These are phyloP conservation scores for Andrena hattorfiana DNA, from an alignment of 2,888 invertebrate genomes.

Conservation along the genomic window DNA sequence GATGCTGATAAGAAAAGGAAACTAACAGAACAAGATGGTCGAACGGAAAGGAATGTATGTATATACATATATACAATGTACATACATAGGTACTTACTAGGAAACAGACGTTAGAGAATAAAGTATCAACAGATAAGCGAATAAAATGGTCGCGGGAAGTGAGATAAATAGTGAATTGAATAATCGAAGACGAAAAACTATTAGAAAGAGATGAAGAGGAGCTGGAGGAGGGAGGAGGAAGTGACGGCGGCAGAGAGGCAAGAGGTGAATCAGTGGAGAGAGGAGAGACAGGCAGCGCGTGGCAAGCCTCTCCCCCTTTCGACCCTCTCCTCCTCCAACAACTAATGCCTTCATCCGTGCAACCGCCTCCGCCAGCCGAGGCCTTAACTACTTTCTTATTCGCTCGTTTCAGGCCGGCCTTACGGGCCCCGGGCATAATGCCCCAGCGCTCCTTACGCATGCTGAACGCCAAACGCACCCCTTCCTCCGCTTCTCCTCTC, in stretches of 20 bases:
- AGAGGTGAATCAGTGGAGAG: slow-evolving; percentile 56
- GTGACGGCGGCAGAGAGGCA: slow-evolving; percentile 36
- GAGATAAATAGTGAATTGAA: slow-evolving; percentile 21
- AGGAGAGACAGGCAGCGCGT: slow-evolving; percentile 81
- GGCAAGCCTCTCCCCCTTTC: slow-evolving; percentile 74
- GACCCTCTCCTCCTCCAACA: slow-evolving; percentile 48
- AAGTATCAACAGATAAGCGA: not conserved
- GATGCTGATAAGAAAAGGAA: too few species aligned
- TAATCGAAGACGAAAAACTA: slow-evolving; percentile 33
- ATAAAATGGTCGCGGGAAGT: slow-evolving; percentile 12
- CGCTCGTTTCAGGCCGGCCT: slow-evolving; percentile 72
- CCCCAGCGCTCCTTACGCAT: slow-evolving; percentile 80
- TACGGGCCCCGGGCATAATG: slow-evolving; percentile 63
- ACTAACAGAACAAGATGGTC: too few species aligned
- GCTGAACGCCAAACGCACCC: slow-evolving; percentile 75
- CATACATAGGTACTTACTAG: not conserved
- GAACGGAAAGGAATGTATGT: too few species aligned
- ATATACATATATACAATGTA: too few species aligned
- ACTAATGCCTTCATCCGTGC: slow-evolving; percentile 61
- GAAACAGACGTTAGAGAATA: not conserved
- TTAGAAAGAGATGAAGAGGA: slow-evolving; percentile 30
- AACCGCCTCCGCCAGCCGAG: slow-evolving; percentile 62
- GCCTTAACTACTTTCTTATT: slow-evolving; percentile 78
- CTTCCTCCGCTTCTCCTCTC: slow-evolving; percentile 47
- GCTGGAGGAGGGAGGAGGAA: slow-evolving; percentile 38